Evolutionary conservation across 1,140 invertebrate genomes (phyloP).

Genomic region (Diachasmimorpha longicaudata): DNA sequence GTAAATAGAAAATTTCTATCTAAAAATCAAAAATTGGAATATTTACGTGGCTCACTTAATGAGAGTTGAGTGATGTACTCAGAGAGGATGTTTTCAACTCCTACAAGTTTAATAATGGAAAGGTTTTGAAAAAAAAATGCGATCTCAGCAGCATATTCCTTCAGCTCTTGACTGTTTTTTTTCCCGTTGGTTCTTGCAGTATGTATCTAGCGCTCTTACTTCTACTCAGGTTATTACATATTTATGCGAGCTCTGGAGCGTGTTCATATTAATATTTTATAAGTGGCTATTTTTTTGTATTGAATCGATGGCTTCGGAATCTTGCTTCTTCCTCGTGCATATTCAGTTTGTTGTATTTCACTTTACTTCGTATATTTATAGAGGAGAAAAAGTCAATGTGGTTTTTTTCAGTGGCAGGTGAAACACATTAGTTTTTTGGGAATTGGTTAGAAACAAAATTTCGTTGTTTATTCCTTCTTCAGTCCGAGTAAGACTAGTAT

Average conservation of each 20-base stretch:
- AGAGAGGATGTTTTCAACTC: not conserved
- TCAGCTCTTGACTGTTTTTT: not conserved
- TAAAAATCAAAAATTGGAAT: not conserved
- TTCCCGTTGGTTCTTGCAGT: not conserved
- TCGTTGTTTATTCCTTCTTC: too few species aligned
- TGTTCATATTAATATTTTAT: constrained; percentile 44
- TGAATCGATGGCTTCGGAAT: not conserved
- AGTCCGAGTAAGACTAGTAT: too few species aligned
- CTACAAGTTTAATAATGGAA: not conserved
- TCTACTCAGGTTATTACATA: constrained; percentile 22
- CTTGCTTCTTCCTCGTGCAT: not conserved
- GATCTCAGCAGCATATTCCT: not conserved
- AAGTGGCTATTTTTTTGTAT: not conserved
- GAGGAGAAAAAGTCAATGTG: too few species aligned
- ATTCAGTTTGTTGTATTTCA: not conserved
- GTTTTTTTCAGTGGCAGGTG: too few species aligned
- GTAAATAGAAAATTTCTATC: too few species aligned
- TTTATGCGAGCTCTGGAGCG: constrained; percentile 30
- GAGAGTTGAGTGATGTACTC: not conserved
- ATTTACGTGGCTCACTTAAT: not conserved
- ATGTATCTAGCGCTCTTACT: not conserved
- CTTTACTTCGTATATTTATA: not conserved
- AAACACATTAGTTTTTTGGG: too few species aligned
- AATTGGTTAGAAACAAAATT: too few species aligned
- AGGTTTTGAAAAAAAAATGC: not conserved